Evolutionary conservation across 2,888 invertebrate genomes (phyloP).

Genomic region (Amphipoea lucens): DNA sequence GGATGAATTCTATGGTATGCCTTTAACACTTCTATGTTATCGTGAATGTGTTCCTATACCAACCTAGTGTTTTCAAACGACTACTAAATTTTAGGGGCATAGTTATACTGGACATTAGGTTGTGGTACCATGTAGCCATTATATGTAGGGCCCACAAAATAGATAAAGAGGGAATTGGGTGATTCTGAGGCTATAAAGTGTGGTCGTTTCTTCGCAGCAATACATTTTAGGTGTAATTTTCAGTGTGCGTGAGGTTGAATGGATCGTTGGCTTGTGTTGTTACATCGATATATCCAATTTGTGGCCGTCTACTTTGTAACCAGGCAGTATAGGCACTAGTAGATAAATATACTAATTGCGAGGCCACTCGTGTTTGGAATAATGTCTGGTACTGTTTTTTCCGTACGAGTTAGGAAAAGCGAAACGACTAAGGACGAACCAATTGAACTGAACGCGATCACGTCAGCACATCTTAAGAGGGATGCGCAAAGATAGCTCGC

Average conservation of each 20-base stretch:
- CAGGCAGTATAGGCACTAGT: background rate
- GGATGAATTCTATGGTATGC: conserved; percentile 35
- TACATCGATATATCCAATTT: conserved; percentile 41
- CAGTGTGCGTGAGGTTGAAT: conserved; percentile 31
- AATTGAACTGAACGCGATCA: background rate
- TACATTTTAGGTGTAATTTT: conserved; percentile 48
- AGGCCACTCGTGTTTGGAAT: conserved; percentile 8
- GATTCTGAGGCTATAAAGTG: conserved; percentile 51
- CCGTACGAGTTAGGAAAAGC: background rate
- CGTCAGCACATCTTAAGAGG: background rate
- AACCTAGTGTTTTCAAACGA: conserved; percentile 46
- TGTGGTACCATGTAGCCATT: conserved; percentile 32
- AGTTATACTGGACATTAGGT: conserved; percentile 46
- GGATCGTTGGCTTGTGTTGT: conserved; percentile 48
- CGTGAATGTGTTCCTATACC: conserved; percentile 28
- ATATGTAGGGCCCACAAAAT: conserved; percentile 33
- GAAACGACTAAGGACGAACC: background rate
- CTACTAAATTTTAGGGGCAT: conserved; percentile 50
- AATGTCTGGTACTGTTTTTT: background rate
- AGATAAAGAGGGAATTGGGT: conserved; percentile 51
- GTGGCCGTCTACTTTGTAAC: background rate
- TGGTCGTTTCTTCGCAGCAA: conserved; percentile 48
- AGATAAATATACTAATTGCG: conserved; percentile 9
- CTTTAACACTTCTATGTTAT: conserved; percentile 42
- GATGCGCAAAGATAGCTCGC: background rate